Percentiles rank a stretch among this genome's conserved stretches.
phyloP scores from a whole-genome alignment of 1,140 invertebrate species.

The Reticulitermes speratus region DNA sequence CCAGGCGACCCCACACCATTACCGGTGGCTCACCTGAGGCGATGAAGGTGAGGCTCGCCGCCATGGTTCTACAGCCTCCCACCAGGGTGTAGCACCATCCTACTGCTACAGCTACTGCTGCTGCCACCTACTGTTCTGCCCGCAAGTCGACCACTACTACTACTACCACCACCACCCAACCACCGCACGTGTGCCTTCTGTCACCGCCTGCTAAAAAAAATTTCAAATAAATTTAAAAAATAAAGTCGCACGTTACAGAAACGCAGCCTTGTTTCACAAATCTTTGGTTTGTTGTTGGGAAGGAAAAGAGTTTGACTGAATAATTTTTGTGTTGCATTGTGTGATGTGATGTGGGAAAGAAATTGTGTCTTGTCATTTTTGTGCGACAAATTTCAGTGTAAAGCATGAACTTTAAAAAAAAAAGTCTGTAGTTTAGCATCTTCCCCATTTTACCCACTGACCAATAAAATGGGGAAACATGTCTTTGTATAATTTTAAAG shows the following conservation, averaged over 20 bases:
- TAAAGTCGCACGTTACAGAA: background rate
- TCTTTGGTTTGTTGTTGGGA: background rate
- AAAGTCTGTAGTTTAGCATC: background rate
- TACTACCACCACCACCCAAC: conserved; percentile 13
- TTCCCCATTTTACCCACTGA: background rate
- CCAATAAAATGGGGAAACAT: background rate
- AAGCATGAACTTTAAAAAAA: background rate
- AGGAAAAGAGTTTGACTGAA: background rate
- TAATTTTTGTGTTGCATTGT: conserved; percentile 17
- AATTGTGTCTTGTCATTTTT: background rate
- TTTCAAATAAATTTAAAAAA: background rate
- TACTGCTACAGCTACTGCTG: conserved; percentile 4
- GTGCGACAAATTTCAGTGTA: background rate
- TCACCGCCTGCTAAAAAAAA: conserved; percentile 3
- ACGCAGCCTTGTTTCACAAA: background rate
- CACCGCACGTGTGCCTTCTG: conserved; percentile 22
- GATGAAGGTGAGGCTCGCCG: conserved; percentile 76
- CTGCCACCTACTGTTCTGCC: conserved; percentile 19
- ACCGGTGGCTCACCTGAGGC: conserved; percentile 59
- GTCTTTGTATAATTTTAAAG: background rate
- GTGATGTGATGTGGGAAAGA: background rate
- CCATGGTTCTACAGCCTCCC: conserved; percentile 73
- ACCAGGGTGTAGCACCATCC: conserved; percentile 59
- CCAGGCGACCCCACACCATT: conserved; percentile 40
- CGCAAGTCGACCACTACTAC: conserved; percentile 3